Base-by-base conservation (phyloP, 2,888 invertebrate species). In the Leuctra nigra region DNA sequence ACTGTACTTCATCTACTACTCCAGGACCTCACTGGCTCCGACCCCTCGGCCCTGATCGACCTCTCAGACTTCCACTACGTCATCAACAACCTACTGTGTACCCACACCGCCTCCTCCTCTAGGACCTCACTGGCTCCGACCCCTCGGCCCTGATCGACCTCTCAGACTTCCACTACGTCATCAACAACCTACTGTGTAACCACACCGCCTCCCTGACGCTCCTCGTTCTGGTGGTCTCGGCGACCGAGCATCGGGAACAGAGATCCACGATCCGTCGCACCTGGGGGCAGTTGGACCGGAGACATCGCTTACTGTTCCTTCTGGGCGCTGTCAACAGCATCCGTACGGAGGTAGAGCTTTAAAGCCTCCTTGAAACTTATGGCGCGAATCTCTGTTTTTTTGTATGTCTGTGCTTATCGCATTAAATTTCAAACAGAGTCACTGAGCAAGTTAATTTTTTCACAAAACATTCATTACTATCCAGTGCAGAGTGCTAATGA, bases 211-310 rank as follows among this genome's bases (percentile, higher is more conserved):
- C 63, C 4, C 72, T 82, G 11, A 70, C 85, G 20, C 71, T 85
- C 9, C 71, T 88, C 18, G 77, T 87, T 56, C 72, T 86, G 23
- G 74, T 86, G 2, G 81, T 85, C 64, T 85, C 89, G 0, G 83
- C 86, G 0, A 85, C 87, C 0, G 68, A 64, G 2, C 83, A 90
- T 67, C 69, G 71, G 22, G 75, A 76, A 14, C 83, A 85, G 60
- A 75, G 90, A 14, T 73, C 72, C 53, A 69, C 80, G 0, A 87
- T 90, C 53, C 74, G 90, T 3, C 77, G 79, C 56, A 87, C 89
- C 0, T 90, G 89, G 89, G 89, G 84, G 13, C 33, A 11, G 7
- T 33, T 33, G 7, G 33, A 33, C 33, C 7, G 33, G 13, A 33
- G 13, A 33, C 33, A 25, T 24, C 20, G n/a, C n/a, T 50, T 87